Conservation (phyloP, 2,797 vertebrate genomes). For the Enteromius viviparus region DNA sequence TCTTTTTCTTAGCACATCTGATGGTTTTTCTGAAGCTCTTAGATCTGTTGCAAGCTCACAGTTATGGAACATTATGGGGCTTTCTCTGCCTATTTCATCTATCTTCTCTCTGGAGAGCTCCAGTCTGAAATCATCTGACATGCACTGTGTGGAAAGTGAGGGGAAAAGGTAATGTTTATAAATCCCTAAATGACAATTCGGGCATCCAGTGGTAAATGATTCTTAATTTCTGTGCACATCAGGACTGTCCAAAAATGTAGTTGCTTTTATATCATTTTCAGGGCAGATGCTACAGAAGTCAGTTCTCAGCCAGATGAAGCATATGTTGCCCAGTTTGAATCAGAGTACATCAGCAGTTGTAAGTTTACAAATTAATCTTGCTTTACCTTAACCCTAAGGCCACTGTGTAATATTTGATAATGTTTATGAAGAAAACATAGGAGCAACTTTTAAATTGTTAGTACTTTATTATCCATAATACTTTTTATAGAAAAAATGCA, state of each 20-base stretch:
- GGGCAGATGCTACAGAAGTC: conserved; percentile 49
- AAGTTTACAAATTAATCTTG: conserved; percentile 60
- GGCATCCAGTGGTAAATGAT: background rate
- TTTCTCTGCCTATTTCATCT: conserved; percentile 23
- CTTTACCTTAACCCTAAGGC: background rate
- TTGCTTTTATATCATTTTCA: background rate
- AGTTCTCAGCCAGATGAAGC: conserved; percentile 21
- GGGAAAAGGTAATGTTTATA: conserved; percentile 58
- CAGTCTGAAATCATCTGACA: conserved; percentile 13
- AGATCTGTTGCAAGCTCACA: conserved; percentile 53
- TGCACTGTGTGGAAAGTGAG: background rate
- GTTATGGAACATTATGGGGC: conserved; percentile 51
- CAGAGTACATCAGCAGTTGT: conserved; percentile 73
- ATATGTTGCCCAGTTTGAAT: conserved; percentile 63
- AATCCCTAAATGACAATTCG: background rate
- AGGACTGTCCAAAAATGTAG: background rate
- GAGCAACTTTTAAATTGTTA: background rate
- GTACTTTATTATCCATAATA: background rate
- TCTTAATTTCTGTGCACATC: background rate
- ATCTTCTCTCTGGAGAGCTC: background rate
- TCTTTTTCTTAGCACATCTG: conserved; percentile 51
- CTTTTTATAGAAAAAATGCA: background rate
- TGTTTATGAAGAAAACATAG: background rate
- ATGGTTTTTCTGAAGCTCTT: conserved; percentile 67
- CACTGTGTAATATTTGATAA: background rate